Percentiles rank a stretch among this genome's conserved stretches.
phyloP scores from a whole-genome alignment of 2,888 invertebrate species.

The Monoplex corrugatus region DNA sequence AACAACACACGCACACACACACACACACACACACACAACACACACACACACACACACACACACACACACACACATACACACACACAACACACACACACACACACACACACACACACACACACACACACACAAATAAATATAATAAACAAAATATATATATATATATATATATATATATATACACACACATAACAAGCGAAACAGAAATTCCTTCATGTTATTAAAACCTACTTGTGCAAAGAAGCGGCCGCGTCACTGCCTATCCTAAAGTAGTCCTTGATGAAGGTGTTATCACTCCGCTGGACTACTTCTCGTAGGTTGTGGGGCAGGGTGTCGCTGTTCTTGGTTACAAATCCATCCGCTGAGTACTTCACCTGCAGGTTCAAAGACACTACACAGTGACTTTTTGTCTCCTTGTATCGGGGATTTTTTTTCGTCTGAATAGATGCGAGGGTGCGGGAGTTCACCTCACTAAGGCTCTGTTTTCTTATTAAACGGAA shows the following conservation, averaged over 20 bases:
- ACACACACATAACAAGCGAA: background rate
- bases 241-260: slow-evolving; percentile 53
- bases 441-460: too few species aligned
- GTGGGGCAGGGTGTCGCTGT: slow-evolving; percentile 68
- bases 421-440: too few species aligned
- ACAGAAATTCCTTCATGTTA: background rate
- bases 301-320: slow-evolving; percentile 62
- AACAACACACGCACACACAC: too few species aligned
- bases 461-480: too few species aligned
- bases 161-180: background rate
- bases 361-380: slow-evolving; percentile 70
- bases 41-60: background rate
- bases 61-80: background rate
- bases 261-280: slow-evolving; percentile 63
- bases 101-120: too few species aligned
- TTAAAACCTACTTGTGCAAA: slow-evolving; percentile 55
- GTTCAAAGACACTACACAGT: too few species aligned
- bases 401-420: background rate
- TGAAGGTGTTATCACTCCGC: slow-evolving; percentile 65
- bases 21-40: too few species aligned
- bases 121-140: too few species aligned
- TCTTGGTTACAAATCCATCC: slow-evolving; percentile 71
- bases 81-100: too few species aligned
- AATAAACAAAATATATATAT: too few species aligned
- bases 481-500: too few species aligned